Conservation (phyloP, 2,113 vertebrate species). For the human region GRCh38 chr2:62562501-62563000, state of each 20-base stretch:
- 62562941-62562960: slow-evolving; percentile 19
- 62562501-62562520: fast-evolving
- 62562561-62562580: neutral
- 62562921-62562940: neutral
- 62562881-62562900: neutral
- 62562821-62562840: neutral
- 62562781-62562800: neutral
- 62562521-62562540: neutral
- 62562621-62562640: neutral
- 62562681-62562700: neutral
- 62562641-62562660: neutral
- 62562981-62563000: neutral
- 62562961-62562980: neutral
- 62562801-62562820: neutral
- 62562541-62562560: slow-evolving; percentile 7
- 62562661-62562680: neutral
- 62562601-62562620: slow-evolving; percentile 39
- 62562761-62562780: neutral
- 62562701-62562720: slow-evolving; percentile 6
- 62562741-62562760: neutral
- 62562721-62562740: neutral
- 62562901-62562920: neutral
- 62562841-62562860: slow-evolving; percentile 33
- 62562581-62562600: neutral
- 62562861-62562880: neutral